These are phyloP conservation scores for Cantharis flavilabris DNA, from an alignment of 2,888 invertebrate genomes.

Conservation along the genomic window DNA sequence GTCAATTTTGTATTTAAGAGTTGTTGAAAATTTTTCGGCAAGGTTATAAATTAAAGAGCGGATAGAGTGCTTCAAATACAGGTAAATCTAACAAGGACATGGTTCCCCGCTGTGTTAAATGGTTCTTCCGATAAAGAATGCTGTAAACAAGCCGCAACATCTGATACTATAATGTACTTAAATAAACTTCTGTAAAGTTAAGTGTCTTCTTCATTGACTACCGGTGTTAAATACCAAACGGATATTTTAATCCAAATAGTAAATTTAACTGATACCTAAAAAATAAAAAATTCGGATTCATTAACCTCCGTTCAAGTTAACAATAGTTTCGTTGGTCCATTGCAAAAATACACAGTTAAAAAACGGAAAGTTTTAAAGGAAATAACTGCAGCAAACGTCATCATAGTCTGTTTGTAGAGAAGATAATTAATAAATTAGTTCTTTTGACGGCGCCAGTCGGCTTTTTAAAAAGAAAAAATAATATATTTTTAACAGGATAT, in stretches of 20 bases:
- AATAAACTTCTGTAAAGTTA: not conserved
- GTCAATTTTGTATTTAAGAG: not conserved
- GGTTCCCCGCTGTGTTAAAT: slow-evolving; percentile 39
- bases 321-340: not conserved
- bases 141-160: slow-evolving; percentile 41
- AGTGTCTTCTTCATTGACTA: not conserved
- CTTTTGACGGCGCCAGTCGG: slow-evolving; percentile 55
- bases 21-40: not conserved
- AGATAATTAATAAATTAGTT: slow-evolving; percentile 56
- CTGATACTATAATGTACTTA: slow-evolving; percentile 22
- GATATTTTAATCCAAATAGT: not conserved
- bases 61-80: slow-evolving; percentile 8
- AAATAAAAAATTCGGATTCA: not conserved
- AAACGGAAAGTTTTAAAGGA: slow-evolving; percentile 18
- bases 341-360: not conserved
- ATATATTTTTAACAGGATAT: slow-evolving; percentile 56
- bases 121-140: slow-evolving; percentile 34
- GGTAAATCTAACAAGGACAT: slow-evolving; percentile 32
- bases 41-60: slow-evolving; percentile 21
- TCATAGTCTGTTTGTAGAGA: slow-evolving; percentile 31
- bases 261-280: no score
- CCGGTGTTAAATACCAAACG: not conserved
- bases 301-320: not conserved
- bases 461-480: slow-evolving; percentile 48
- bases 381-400: slow-evolving; percentile 25